These are phyloP conservation scores for Labrus mixtus DNA, from an alignment of 2,113 vertebrate genomes.

Conservation along the genomic window DNA sequence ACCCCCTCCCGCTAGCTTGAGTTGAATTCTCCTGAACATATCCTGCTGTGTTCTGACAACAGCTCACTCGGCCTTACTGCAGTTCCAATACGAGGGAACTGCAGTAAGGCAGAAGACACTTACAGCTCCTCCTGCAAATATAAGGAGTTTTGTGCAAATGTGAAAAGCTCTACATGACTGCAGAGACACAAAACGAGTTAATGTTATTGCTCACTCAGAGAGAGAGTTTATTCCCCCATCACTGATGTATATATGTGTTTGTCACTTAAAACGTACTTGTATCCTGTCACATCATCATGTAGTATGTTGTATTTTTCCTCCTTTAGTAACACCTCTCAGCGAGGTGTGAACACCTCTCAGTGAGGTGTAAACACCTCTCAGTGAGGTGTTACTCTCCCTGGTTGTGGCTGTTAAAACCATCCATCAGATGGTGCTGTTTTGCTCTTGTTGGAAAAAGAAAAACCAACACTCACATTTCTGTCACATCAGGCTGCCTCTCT, in stretches of 20 bases:
- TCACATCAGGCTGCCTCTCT: slow-evolving; percentile 41
- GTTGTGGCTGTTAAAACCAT: slow-evolving; percentile 42
- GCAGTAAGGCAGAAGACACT: too few species aligned
- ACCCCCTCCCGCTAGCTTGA: too few species aligned
- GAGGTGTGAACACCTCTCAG: too few species aligned
- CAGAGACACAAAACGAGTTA: neutral
- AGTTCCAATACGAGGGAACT: too few species aligned
- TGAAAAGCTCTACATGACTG: neutral
- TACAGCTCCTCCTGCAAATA: too few species aligned
- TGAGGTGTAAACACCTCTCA: neutral
- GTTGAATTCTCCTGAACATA: too few species aligned
- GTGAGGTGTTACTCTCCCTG: slow-evolving; percentile 11
- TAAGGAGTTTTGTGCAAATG: too few species aligned
- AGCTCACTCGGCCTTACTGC: too few species aligned
- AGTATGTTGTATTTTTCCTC: slow-evolving; percentile 19
- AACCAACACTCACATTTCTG: slow-evolving; percentile 32
- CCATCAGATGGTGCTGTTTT: slow-evolving; percentile 73
- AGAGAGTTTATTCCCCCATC: slow-evolving; percentile 1
- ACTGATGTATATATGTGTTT: slow-evolving; percentile 13
- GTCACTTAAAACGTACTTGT: slow-evolving; percentile 27
- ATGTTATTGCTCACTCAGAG: neutral
- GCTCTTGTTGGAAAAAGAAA: slow-evolving; percentile 28
- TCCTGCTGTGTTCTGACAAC: too few species aligned
- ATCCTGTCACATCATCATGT: slow-evolving; percentile 35
- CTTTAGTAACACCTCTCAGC: too few species aligned